These are phyloP conservation scores for Toxotes jaculatrix DNA, from an alignment of 2,113 vertebrate species.

Conservation along the genomic window DNA sequence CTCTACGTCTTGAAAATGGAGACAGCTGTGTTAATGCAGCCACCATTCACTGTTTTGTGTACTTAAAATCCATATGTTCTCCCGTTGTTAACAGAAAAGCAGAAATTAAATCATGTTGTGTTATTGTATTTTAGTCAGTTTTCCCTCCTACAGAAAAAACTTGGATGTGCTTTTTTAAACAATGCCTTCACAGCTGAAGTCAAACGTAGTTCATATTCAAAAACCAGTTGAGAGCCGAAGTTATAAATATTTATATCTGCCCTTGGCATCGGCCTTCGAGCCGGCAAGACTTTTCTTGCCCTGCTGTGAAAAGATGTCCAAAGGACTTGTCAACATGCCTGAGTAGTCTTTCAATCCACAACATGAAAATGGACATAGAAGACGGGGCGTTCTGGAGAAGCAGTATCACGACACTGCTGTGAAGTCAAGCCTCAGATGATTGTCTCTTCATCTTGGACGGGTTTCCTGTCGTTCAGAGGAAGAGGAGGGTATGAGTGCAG, in stretches of 20 bases:
- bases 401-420: conserved; percentile 13
- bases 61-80: not conserved
- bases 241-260: conserved; percentile 65
- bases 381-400: conserved; percentile 7
- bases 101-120: conserved; percentile 17
- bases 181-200: conserved; percentile 16
- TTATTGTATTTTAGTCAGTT: conserved; percentile 15
- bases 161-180: conserved; percentile 23
- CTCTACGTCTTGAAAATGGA: not conserved
- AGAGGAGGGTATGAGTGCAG: conserved; percentile 34
- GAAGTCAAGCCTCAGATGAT: conserved; percentile 31
- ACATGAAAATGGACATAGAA: conserved; percentile 4
- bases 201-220: conserved; percentile 25
- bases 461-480: conserved; percentile 63
- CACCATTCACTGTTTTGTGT: not conserved
- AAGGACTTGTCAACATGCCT: conserved; percentile 17
- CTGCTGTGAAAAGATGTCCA: conserved; percentile 22
- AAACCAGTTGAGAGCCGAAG: conserved; percentile 19
- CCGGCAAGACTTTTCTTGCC: conserved; percentile 24
- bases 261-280: conserved; percentile 33
- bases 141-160: not conserved
- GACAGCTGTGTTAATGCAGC: not conserved
- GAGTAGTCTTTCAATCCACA: conserved; percentile 27
- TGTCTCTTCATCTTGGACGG: conserved; percentile 32
- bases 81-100: conserved; percentile 4